Percentiles rank a stretch among this genome's conserved stretches.
These are phyloP conservation scores for Pampusana beccarii DNA, from an alignment of 2,113 vertebrate genomes.

Conservation along the genomic window DNA sequence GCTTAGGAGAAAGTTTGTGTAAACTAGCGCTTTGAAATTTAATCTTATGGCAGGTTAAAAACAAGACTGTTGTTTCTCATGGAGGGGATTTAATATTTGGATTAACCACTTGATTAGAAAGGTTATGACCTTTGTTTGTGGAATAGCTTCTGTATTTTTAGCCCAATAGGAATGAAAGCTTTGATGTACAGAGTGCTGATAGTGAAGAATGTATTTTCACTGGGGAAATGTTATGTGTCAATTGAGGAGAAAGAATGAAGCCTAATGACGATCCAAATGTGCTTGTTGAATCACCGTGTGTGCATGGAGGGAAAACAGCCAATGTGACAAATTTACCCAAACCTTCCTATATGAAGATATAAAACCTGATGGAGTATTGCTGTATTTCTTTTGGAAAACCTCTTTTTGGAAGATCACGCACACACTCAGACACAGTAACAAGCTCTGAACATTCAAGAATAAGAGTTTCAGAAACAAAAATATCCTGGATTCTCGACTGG, in stretches of 20 bases:
- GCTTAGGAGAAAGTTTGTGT: background rate
- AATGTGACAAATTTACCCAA: background rate
- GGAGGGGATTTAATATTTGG: slow-evolving; percentile 25
- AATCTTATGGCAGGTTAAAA: background rate
- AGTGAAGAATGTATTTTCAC: background rate
- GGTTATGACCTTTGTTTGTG: slow-evolving; percentile 20
- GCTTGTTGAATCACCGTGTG: background rate
- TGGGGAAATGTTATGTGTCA: background rate
- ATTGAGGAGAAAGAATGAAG: background rate
- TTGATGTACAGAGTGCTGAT: background rate
- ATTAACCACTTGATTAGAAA: slow-evolving; percentile 30
- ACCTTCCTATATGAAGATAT: background rate
- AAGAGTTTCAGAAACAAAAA: background rate
- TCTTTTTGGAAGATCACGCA: background rate
- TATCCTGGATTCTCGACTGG: background rate
- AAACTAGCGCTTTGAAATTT: background rate
- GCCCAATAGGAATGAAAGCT: background rate
- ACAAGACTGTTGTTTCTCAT: background rate
- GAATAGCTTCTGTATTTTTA: slow-evolving; percentile 28
- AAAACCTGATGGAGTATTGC: background rate
- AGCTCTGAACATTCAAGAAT: background rate
- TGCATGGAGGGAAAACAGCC: background rate
- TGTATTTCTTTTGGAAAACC: background rate
- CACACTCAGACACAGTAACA: background rate
- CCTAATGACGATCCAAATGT: background rate